phyloP scores from a whole-genome alignment of 2,888 invertebrate genomes.

The Mesodorylaimus sp. region DNA sequence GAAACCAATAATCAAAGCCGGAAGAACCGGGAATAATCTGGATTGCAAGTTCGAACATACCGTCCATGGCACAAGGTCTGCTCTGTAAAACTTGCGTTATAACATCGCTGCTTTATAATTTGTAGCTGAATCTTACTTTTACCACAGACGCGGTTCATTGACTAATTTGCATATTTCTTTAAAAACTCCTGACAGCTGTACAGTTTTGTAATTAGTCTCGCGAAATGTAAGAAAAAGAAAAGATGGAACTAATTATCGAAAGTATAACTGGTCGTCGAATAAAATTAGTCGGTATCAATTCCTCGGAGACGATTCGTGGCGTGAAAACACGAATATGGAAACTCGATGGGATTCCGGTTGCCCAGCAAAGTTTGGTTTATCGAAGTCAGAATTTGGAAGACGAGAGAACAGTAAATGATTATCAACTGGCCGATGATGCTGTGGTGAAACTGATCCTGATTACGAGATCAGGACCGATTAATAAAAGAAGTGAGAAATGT shows the following conservation, averaged over 20 bases:
- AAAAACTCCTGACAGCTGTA: too few species aligned
- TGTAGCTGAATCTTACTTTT: too few species aligned
- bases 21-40: too few species aligned
- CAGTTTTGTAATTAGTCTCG: too few species aligned
- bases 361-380: conserved; percentile 11
- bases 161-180: too few species aligned
- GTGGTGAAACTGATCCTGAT: background rate
- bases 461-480: background rate
- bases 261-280: background rate
- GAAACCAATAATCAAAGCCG: too few species aligned
- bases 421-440: background rate
- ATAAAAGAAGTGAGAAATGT: background rate
- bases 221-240: too few species aligned
- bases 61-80: too few species aligned
- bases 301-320: conserved; percentile 5
- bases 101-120: too few species aligned
- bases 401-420: background rate
- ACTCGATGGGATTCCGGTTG: conserved; percentile 10
- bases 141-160: too few species aligned
- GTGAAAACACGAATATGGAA: conserved; percentile 13
- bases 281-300: background rate
- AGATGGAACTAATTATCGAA: background rate
- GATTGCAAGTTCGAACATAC: too few species aligned
- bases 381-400: background rate
- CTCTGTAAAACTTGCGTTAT: too few species aligned